phyloP scores from a whole-genome alignment of 2,797 vertebrate genomes.

The Pseudochromis fuscus region DNA sequence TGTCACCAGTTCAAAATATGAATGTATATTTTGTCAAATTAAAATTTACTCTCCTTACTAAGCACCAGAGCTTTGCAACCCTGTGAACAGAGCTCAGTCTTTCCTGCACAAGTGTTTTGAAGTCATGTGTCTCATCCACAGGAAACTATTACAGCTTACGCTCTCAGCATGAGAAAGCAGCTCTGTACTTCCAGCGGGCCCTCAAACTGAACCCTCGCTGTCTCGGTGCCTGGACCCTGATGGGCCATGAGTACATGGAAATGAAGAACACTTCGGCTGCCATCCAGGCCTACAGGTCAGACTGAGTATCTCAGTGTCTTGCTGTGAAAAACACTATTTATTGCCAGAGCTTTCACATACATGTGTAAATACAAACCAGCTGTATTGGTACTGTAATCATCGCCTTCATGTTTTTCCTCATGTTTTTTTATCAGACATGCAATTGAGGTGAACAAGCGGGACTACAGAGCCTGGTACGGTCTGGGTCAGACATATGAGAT shows the following conservation, averaged over 20 bases:
- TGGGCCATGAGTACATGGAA: conserved; percentile 99
- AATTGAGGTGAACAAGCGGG: conserved; percentile 98
- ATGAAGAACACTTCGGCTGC: conserved; percentile 99
- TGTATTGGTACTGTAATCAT: neutral
- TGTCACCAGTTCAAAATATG: no score
- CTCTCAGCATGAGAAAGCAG: conserved; percentile 98
- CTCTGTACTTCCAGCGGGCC: conserved; percentile 98
- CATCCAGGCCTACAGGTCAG: conserved; percentile 97
- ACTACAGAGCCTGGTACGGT: conserved; percentile 99
- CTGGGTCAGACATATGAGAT: conserved; percentile 99
- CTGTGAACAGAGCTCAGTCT: neutral
- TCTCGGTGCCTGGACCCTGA: conserved; percentile 97
- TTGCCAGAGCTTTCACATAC: conserved; percentile 1
- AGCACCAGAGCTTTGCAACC: neutral
- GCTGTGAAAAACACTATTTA: neutral
- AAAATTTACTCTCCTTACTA: neutral
- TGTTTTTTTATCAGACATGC: conserved; percentile 87
- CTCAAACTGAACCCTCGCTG: conserved; percentile 98
- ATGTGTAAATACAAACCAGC: neutral
- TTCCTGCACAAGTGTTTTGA: neutral
- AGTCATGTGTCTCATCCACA: conserved; percentile 65
- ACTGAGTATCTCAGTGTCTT: neutral
- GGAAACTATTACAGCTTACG: conserved; percentile 99
- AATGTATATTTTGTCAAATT: no score
- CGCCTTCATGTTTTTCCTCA: neutral